Evolutionary conservation across 2,888 invertebrate species (phyloP), one percentile per base, ranked within the genome.

Genomic region (Tinea trinotella): DNA sequence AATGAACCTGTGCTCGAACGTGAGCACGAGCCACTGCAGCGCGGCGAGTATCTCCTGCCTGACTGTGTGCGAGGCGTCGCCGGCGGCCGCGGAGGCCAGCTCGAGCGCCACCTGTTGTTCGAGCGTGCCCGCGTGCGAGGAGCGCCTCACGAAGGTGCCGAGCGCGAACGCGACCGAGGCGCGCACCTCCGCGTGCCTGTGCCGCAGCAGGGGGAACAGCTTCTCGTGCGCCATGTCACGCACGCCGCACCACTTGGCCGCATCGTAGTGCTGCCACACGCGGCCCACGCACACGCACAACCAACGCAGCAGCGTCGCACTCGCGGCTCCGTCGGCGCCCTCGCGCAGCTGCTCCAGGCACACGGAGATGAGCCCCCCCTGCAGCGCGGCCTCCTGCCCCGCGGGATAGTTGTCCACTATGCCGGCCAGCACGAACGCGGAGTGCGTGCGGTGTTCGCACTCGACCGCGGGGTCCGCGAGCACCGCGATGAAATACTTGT

Each of bases 161-260:
- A 99, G 87, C 10, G 99, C 98, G 83, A 93, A 98, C 3, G 98
- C 97, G 48, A 95, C 93, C 1, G 98, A 95, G 9, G 98, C 97
- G 56, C 99, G 89, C 12, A 70, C 97, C 89, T 98, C 98, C 12
- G 20, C 50, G 6, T 12, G n/a, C 7, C 5, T 4, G 24, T 50
- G 50, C 57, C 88, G 87, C 53, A 98, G 83, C 59, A 97, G 84
- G 50, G 87, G 89, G 68, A 92, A 94, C 9, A 99, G 88, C 76
- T 98, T 98, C 74, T 98, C 98, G 76, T 98, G 97, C n/a, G 98
- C 98, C 62, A 93, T 91, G 74, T 98, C 97, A 9, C 99, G 87
- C 17, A 96, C 98, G 13, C 97, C 99, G 56, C 95, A 95, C 98
- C 99, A 98, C 60, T 95, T 89, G 4, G 94, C 94, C 66, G 91